Conservation (phyloP, 2,113 vertebrate genomes). For the Phalacrocorax aristotelis region DNA sequence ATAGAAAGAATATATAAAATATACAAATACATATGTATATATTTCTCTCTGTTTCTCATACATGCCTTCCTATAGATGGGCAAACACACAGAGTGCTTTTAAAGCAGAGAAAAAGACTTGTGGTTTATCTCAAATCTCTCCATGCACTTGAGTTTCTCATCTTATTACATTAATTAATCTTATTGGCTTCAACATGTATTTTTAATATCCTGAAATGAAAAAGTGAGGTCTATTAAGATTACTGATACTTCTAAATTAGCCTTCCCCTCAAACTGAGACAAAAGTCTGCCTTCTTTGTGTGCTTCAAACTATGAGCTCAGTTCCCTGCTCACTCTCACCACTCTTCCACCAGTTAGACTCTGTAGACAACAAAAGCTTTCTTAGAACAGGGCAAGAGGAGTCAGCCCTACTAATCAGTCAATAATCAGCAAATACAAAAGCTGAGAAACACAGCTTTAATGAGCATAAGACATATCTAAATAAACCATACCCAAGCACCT, state of each 20-base stretch:
- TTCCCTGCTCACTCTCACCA: background rate
- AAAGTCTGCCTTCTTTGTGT: background rate
- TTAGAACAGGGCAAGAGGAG: background rate
- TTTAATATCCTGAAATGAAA: background rate
- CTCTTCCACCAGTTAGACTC: background rate
- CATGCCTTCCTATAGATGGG: background rate
- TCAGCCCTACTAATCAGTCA: background rate
- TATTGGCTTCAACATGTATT: background rate
- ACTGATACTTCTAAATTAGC: background rate
- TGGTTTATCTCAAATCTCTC: background rate
- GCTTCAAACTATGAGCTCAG: background rate
- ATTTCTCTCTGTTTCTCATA: background rate
- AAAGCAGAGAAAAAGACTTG: background rate
- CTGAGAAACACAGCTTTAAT: background rate
- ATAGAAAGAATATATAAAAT: background rate
- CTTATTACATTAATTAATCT: background rate
- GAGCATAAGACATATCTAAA: background rate
- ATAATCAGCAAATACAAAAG: background rate
- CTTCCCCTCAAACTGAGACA: background rate
- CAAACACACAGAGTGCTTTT: background rate
- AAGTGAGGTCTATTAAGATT: background rate
- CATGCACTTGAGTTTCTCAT: background rate
- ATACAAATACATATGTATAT: background rate
- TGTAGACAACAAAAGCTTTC: background rate
- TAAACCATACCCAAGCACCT: background rate